Percentiles rank a stretch among this genome's conserved stretches.
These are phyloP conservation scores for Subanguina moxae DNA, from an alignment of 1,140 invertebrate species.

Conservation along the genomic window DNA sequence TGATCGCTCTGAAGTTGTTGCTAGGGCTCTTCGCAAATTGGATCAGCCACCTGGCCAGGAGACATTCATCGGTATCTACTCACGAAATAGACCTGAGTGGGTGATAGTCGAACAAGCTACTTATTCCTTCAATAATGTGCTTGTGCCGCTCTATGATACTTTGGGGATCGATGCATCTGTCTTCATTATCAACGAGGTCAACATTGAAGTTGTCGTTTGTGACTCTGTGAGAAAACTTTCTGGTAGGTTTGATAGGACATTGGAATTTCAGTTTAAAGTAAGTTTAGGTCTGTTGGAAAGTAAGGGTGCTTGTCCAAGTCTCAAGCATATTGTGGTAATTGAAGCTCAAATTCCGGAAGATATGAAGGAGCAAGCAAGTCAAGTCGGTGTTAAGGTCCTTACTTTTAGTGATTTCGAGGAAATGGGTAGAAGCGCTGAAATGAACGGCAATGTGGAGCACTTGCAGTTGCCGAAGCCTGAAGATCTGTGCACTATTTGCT, in stretches of 20 bases:
- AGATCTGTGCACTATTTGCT: conserved; percentile 86
- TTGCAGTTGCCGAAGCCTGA: conserved; percentile 69
- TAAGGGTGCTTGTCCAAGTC: conserved; percentile 71
- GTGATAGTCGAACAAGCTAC: conserved; percentile 45
- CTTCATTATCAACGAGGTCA: conserved; percentile 90
- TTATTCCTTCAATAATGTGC: conserved; percentile 76
- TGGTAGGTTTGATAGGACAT: conserved; percentile 24
- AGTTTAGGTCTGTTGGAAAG: conserved; percentile 69
- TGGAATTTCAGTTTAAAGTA: not conserved
- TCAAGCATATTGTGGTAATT: conserved; percentile 78
- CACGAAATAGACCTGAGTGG: conserved; percentile 45
- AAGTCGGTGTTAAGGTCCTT: conserved; percentile 74
- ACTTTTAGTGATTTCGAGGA: conserved; percentile 80
- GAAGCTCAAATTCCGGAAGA: conserved; percentile 69
- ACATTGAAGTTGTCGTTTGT: conserved; percentile 52
- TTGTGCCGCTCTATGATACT: conserved; percentile 93
- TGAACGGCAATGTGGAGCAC: not conserved
- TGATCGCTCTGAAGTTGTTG: conserved; percentile 29
- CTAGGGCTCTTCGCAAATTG: conserved; percentile 15
- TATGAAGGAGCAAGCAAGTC: conserved; percentile 73
- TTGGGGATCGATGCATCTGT: conserved; percentile 87
- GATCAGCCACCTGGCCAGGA: conserved; percentile 27
- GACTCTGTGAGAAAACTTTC: conserved; percentile 70
- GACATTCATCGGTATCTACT: conserved; percentile 58
- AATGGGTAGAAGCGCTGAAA: not conserved